These are phyloP conservation scores for Cottoperca gobio DNA, from an alignment of 2,797 vertebrate species.

Conservation along the genomic window DNA sequence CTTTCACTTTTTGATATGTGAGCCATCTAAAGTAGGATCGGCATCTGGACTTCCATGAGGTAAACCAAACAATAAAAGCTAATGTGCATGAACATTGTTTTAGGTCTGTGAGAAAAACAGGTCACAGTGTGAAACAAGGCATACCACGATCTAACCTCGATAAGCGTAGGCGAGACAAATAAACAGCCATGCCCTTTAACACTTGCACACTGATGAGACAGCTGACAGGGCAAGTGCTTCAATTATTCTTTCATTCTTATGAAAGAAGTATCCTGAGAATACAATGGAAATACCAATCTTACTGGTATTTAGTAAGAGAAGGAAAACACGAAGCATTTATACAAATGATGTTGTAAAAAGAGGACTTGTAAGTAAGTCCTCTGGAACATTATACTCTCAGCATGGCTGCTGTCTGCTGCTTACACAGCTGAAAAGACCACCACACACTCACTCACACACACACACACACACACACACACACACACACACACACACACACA, in stretches of 20 bases:
- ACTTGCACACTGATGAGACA: not conserved
- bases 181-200: not conserved
- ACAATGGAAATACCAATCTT: not conserved
- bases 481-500: not conserved
- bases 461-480: not conserved
- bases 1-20: not conserved
- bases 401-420: slow-evolving; percentile 35
- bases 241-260: not conserved
- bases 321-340: slow-evolving; percentile 12
- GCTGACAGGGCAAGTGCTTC: not conserved
- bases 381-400: slow-evolving; percentile 7
- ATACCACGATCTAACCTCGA: not conserved
- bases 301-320: not conserved
- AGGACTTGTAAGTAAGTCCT: not conserved
- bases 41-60: not conserved
- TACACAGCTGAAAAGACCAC: slow-evolving; percentile 56
- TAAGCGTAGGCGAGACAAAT: not conserved
- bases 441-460: not conserved
- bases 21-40: not conserved
- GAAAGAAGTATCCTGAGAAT: not conserved
- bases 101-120: not conserved
- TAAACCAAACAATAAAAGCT: not conserved
- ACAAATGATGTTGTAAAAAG: slow-evolving; percentile 21
- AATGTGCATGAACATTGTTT: not conserved
- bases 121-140: not conserved